phyloP scores from a whole-genome alignment of 2,113 vertebrate species.

The Falcunculus frontatus region DNA sequence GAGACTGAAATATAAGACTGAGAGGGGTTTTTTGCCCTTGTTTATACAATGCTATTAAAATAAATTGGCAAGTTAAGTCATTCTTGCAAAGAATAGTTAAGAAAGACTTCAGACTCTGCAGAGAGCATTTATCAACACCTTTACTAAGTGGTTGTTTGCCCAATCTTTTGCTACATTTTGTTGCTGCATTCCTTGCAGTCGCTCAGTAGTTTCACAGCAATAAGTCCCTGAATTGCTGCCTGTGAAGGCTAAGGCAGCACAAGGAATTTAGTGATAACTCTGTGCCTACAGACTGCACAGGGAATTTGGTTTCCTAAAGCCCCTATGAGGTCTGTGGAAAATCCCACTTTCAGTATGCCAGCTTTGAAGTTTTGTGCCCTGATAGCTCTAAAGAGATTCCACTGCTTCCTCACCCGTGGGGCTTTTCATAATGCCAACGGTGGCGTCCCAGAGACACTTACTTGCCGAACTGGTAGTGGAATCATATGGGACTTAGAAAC shows the following conservation, averaged over 20 bases:
- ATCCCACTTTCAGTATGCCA: background rate
- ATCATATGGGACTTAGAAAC: background rate
- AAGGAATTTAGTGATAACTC: background rate
- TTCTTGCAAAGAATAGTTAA: background rate
- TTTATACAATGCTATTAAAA: background rate
- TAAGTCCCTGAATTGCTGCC: background rate
- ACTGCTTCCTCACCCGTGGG: background rate
- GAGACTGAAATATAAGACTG: background rate
- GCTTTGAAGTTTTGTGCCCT: background rate
- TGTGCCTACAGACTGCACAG: background rate
- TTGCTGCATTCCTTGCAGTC: background rate
- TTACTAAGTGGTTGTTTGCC: background rate
- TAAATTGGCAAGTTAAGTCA: background rate
- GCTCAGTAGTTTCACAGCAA: background rate
- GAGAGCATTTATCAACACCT: background rate
- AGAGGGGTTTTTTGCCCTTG: accelerated
- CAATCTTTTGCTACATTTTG: background rate
- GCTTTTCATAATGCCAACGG: background rate
- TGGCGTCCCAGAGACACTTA: accelerated
- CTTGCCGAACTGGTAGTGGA: background rate
- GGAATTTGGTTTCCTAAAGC: background rate
- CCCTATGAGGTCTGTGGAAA: background rate
- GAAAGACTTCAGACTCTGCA: background rate
- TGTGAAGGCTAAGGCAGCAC: background rate
- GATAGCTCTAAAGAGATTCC: background rate